Conservation (phyloP, 2,113 vertebrate genomes). For the Entelurus aequoreus region DNA sequence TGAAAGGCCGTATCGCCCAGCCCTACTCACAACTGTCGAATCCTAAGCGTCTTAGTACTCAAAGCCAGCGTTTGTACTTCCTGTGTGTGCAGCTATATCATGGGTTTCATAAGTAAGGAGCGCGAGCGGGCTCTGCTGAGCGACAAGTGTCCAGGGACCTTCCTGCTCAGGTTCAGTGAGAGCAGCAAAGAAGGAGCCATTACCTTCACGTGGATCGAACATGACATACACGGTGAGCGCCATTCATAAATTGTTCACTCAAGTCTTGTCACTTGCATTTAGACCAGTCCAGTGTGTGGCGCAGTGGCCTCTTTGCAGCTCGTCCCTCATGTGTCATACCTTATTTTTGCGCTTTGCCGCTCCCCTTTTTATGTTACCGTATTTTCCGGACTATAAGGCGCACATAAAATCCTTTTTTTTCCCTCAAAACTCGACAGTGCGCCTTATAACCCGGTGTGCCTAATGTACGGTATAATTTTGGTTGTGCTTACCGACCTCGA, state of each 20-base stretch:
- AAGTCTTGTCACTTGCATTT: neutral
- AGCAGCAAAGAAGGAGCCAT: slow-evolving; percentile 93
- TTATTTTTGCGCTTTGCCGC: too few relatives aligned
- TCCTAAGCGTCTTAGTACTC: neutral
- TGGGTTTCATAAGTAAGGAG: slow-evolving; percentile 97
- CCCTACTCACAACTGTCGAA: too few relatives aligned
- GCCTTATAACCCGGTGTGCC: too few relatives aligned
- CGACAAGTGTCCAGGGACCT: slow-evolving; percentile 82
- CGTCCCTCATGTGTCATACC: too few relatives aligned
- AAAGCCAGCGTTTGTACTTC: neutral
- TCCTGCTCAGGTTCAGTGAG: slow-evolving; percentile 93
- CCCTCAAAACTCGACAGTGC: too few relatives aligned
- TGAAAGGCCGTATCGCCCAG: too few relatives aligned
- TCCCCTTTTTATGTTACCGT: too few relatives aligned
- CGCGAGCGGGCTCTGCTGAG: slow-evolving; percentile 80
- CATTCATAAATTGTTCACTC: neutral
- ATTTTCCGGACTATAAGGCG: too few relatives aligned
- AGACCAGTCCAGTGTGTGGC: neutral
- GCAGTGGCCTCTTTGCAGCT: too few relatives aligned
- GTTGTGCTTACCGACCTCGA: too few relatives aligned
- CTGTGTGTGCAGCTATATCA: slow-evolving; percentile 76
- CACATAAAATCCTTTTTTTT: too few relatives aligned
- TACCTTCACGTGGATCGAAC: slow-evolving; percentile 97
- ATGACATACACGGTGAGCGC: slow-evolving; percentile 73
- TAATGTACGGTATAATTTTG: too few relatives aligned